Conservation (phyloP, 1,140 invertebrate genomes). For the Metopolophium dirhodum region DNA sequence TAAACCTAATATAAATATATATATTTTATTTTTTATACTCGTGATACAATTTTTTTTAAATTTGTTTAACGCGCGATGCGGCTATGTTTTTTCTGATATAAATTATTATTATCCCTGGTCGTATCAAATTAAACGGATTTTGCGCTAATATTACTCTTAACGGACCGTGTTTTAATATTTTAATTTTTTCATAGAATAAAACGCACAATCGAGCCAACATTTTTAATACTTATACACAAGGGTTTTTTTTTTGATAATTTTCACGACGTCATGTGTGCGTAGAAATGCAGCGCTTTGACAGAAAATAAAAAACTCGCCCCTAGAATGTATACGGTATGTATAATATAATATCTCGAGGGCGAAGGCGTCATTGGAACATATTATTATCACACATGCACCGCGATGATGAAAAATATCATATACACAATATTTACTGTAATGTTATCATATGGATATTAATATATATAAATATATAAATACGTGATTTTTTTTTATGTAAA, state of each 20-base stretch:
- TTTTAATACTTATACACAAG: not conserved
- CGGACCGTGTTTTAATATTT: not conserved
- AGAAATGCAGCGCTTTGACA: not conserved
- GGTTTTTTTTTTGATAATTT: not conserved
- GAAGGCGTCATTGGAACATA: not conserved
- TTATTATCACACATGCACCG: not conserved
- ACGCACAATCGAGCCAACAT: not conserved
- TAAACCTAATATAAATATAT: no score
- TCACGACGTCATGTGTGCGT: not conserved
- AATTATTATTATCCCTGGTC: not conserved
- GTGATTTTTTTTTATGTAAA: constrained; percentile 12
- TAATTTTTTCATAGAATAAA: not conserved
- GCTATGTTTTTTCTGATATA: not conserved
- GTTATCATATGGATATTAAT: not conserved
- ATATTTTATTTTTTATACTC: not conserved
- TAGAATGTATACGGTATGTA: not conserved
- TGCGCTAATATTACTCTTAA: not conserved
- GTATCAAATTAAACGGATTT: not conserved
- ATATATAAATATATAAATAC: not conserved
- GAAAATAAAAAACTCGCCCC: not conserved
- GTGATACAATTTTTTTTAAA: not conserved
- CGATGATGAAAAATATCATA: not conserved
- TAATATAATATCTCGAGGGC: not conserved
- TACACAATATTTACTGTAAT: not conserved
- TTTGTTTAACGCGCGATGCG: not conserved